Evolutionary conservation across 2,113 vertebrate genomes (phyloP), one percentile per base, ranked within the genome.

Genomic region (Salvelinus alpinus): DNA sequence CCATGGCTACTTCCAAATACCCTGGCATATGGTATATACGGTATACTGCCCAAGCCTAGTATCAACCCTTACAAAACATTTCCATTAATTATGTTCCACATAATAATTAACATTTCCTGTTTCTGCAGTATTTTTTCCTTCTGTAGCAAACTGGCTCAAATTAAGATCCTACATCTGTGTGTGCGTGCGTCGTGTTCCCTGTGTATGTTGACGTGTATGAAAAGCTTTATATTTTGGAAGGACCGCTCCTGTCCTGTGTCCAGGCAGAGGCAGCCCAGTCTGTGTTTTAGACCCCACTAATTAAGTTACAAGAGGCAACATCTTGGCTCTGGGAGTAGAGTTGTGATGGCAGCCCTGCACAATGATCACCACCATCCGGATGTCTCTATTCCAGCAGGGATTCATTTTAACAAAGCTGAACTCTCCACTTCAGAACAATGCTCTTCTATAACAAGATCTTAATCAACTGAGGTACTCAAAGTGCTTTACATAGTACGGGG

Each of bases 291-390:
- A 82, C 85, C 81, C 83, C 82, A 54, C 71, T 84, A 81, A 90
- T 93, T 88, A 31, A 80, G 78, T 60, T 68, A 70, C 66, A 48
- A 57, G 66, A 13, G 47, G 77, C 74, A 71, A 31, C 31, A 80
- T 88, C 77, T 80, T 76, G 84, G 77, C 25, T 24, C 60, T 74
- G 47, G 2, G 47, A 48, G 47, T 12, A 9, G 60, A 77, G 38
- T 25, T 75, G 70, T 71, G 64, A 75, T 78, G 68, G 78, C 44
- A 62, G 67, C 71, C 48, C 64, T 57, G 54, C 14, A 16, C 31
- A 62, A 70, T 74, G 68, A 54, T 38, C 75, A 67, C 5, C 31
- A 31, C 31, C 31, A 5, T 20, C 57, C 57, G 20, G 14, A 59
- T 59, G 57, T 59, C 14, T 59, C 57, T 12, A 20, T 59, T 59